phyloP scores from a whole-genome alignment of 2,888 invertebrate species.

The Diaperis boleti region DNA sequence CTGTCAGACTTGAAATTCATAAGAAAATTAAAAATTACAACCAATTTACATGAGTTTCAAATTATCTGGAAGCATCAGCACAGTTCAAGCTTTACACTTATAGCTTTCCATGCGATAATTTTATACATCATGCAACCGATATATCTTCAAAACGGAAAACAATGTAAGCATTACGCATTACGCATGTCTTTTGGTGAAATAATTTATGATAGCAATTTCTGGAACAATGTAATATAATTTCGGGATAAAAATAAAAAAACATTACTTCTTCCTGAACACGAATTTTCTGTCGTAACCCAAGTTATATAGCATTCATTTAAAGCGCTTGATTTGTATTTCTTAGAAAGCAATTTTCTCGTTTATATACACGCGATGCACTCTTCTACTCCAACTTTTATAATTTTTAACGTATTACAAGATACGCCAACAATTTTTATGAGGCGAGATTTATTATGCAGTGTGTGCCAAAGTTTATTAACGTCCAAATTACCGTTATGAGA shows the following conservation, averaged over 20 bases:
- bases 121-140: slow-evolving; percentile 1
- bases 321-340: slow-evolving; percentile 45
- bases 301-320: slow-evolving; percentile 50
- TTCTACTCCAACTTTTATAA: slow-evolving; percentile 32
- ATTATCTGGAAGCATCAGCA: slow-evolving; percentile 18
- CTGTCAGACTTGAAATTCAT: background rate
- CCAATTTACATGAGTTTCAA: background rate
- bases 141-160: background rate
- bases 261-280: slow-evolving; percentile 50
- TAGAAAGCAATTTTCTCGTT: slow-evolving; percentile 49
- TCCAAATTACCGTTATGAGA: background rate
- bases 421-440: slow-evolving; percentile 15
- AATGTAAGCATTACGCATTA: background rate
- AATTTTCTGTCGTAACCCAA: slow-evolving; percentile 50
- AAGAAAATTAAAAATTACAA: slow-evolving; percentile 6
- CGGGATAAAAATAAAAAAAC: slow-evolving; percentile 48
- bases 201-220: slow-evolving; percentile 45
- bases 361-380: slow-evolving; percentile 48
- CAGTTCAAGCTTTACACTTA: slow-evolving; percentile 25
- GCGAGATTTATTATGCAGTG: background rate
- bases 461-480: background rate
- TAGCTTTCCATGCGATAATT: slow-evolving; percentile 23
- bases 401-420: slow-evolving; percentile 19
- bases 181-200: slow-evolving; percentile 42
- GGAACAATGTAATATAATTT: slow-evolving; percentile 50